A percentile compares a stretch with the other conserved stretches of the same genome.
phyloP scores from a whole-genome alignment of 2,113 vertebrate genomes.

The Melanocharis versteri region DNA sequence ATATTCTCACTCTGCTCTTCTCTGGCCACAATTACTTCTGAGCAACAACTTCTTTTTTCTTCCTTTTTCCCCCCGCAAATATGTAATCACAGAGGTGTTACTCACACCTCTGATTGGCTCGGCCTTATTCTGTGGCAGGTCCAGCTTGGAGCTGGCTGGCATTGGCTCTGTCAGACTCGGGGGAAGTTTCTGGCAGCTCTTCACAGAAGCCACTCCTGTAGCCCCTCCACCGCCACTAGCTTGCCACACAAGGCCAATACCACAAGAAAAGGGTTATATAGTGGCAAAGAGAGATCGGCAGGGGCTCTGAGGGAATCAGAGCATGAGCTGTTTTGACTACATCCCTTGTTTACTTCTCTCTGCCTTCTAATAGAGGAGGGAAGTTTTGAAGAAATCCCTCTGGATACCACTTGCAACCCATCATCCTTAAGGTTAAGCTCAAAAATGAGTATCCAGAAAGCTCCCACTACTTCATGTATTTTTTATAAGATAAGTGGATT shows the following conservation, averaged over 20 bases:
- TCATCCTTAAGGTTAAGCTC: background rate
- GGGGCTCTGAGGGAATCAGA: background rate
- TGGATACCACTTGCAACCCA: background rate
- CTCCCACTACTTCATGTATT: background rate
- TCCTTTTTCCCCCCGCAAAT: too few relatives aligned
- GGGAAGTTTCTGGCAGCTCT: background rate
- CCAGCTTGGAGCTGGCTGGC: background rate
- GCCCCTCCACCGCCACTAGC: too few relatives aligned
- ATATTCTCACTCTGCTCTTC: background rate
- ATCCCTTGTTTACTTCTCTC: background rate
- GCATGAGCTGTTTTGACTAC: background rate
- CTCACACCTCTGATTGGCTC: background rate
- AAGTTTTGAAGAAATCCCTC: background rate
- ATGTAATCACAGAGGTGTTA: background rate
- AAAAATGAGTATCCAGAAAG: background rate
- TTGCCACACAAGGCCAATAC: background rate
- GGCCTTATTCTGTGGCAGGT: background rate
- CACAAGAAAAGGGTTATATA: background rate
- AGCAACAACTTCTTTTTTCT: background rate
- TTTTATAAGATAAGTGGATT: background rate
- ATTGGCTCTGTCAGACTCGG: background rate
- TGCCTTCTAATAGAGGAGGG: background rate
- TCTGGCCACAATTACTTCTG: background rate
- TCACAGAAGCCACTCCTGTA: background rate
- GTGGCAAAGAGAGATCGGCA: background rate